Percentiles rank a stretch among this genome's conserved stretches.
These are phyloP conservation scores for Anthopleura sola DNA, from an alignment of 64 coral and sea anemone species.

Conservation along the genomic window DNA sequence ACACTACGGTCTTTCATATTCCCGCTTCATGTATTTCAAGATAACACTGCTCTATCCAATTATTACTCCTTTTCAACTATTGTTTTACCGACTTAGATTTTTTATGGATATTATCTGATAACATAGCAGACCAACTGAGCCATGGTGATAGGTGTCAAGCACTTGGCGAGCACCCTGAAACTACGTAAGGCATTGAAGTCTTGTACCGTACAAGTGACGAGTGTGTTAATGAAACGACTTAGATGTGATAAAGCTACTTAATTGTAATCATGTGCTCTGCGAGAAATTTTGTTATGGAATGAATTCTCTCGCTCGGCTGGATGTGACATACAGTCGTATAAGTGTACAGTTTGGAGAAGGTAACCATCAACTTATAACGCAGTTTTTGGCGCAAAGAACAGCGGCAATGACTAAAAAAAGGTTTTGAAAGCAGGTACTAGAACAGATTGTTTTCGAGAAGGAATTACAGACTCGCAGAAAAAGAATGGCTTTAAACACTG, in stretches of 20 bases:
- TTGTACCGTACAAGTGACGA: not conserved
- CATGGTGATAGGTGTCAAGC: not conserved
- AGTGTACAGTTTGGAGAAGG: no score
- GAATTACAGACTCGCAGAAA: not conserved
- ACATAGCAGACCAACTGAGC: not conserved
- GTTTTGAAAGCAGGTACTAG: not conserved
- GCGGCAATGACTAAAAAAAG: not conserved
- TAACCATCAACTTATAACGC: not conserved
- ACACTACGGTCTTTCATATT: no score
- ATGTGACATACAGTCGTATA: no score
- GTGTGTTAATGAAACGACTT: not conserved
- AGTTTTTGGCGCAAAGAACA: not conserved
- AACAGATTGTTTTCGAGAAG: not conserved
- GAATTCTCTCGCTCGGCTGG: not conserved
- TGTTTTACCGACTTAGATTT: not conserved
- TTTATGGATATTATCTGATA: not conserved
- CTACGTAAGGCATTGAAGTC: not conserved
- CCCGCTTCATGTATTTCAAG: not conserved
- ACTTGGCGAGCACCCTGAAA: not conserved
- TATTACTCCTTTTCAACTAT: not conserved
- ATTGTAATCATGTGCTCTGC: not conserved
- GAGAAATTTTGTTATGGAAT: not conserved
- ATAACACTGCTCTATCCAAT: not conserved
- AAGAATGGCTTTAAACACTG: not conserved
- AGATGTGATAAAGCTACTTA: not conserved